Base-by-base conservation (phyloP, 2,888 invertebrate genomes). In the Ichneumoninae sp. region DNA sequence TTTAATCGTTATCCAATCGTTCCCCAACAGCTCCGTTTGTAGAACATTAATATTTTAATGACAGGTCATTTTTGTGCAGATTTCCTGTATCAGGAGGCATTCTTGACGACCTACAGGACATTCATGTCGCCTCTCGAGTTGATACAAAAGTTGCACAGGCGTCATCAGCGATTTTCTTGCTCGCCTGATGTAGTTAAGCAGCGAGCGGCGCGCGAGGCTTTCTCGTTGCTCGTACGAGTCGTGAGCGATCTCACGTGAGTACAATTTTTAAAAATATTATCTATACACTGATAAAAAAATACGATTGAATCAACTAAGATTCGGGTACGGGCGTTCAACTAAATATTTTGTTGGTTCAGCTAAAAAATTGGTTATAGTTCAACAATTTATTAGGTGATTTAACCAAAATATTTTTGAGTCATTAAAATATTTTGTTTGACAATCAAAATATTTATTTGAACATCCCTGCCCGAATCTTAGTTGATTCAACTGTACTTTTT, bases 181-280 rank as follows among this genome's bases (percentile, higher is more conserved):
- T 96, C 96, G 89, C 94, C 96, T 73, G 96, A 96, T 89, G 94
- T 95, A 92, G 95, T 95, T 90, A 97, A 95, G 92, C 97, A 96
- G 94, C 96, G 96, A 94, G 96, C 96, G 57, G 97, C 97, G 1
- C 95, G 97, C 83, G 97, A 98, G 95, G 96, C 98, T 5, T 98
- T 99, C 94, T 97, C 98, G 63, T 95, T 99, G 87, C 96, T 99
- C 86, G 98, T 99, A 71, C 95, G 99, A 90, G 98, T 99, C 83
- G 98, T 99, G 80, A 98, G 98, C 91, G 99, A 99, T 94, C 95
- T 99, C 90, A 98, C 99, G 98, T 98, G 94, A 96, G 97, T 96
- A 78, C 65, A 81, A 50, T 68, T 60, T n/a, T 68, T 65, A n/a
- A 57, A 50, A 30, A 60, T 65, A 13, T 44, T 30, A 70, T 33